These are phyloP conservation scores for Tangara arthus DNA, from an alignment of 2,797 vertebrate species.

Conservation along the genomic window DNA sequence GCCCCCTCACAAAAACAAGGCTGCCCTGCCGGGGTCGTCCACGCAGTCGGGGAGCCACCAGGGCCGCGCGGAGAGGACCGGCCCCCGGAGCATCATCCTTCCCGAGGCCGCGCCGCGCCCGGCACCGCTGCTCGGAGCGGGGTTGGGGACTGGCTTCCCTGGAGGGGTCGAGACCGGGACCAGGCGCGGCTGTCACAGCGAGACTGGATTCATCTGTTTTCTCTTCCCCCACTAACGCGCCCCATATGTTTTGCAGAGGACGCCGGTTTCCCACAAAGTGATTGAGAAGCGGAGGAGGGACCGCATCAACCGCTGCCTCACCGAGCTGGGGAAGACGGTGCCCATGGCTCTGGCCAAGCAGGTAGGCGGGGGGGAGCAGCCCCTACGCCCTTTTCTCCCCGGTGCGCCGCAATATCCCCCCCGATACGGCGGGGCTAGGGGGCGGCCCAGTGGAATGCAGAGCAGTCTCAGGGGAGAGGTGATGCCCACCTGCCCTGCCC, in stretches of 20 bases:
- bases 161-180: neutral
- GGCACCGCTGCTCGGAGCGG: neutral
- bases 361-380: slow-evolving; percentile 18
- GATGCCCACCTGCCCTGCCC: neutral
- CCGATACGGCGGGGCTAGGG: too few relatives aligned
- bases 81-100: neutral
- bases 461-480: neutral
- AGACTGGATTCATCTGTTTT: neutral
- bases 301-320: slow-evolving; percentile 23
- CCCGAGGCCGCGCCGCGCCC: neutral
- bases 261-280: slow-evolving; percentile 19
- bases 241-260: neutral
- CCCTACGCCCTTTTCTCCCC: neutral
- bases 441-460: neutral
- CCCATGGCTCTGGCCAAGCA: slow-evolving; percentile 33
- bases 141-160: neutral
- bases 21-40: neutral
- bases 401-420: neutral
- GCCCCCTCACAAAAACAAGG: neutral
- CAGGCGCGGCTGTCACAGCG: neutral
- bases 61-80: neutral
- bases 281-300: slow-evolving; percentile 25
- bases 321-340: slow-evolving; percentile 18
- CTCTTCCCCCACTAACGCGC: neutral
- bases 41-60: neutral